phyloP scores from a whole-genome alignment of 2,113 vertebrate species.

The Colistium nudipinnis region DNA sequence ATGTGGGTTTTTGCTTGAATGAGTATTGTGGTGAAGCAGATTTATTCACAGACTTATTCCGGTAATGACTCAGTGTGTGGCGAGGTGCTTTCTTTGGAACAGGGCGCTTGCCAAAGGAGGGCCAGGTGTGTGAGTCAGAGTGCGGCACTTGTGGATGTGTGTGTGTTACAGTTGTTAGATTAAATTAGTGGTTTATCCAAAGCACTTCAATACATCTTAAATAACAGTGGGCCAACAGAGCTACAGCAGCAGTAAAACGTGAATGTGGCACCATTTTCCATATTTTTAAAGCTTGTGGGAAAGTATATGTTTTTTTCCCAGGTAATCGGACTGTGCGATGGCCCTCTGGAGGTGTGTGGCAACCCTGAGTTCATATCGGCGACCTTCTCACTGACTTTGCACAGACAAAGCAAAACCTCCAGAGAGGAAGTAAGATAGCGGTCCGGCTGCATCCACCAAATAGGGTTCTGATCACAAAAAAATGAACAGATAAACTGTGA shows the following conservation, averaged over 20 bases:
- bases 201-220: background rate
- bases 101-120: conserved; percentile 59
- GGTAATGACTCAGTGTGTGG: conserved; percentile 69
- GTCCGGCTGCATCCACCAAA: conserved; percentile 5
- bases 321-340: background rate
- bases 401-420: conserved; percentile 55
- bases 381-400: conserved; percentile 2
- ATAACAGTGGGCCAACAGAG: background rate
- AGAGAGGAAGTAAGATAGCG: conserved; percentile 42
- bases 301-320: conserved; percentile 39
- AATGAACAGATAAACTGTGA: conserved; percentile 6
- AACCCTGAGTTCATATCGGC: conserved; percentile 37
- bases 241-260: background rate
- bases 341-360: conserved; percentile 44
- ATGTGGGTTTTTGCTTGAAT: conserved; percentile 26
- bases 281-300: conserved; percentile 48
- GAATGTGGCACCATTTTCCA: background rate
- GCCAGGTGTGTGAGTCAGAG: conserved; percentile 30
- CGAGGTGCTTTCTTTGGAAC: conserved; percentile 35
- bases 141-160: background rate
- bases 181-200: background rate
- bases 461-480: conserved; percentile 3
- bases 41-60: conserved; percentile 53
- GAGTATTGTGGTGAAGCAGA: conserved; percentile 39
- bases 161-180: no score